Conservation (phyloP, 2,888 invertebrate species). For the Diadromus collaris region DNA sequence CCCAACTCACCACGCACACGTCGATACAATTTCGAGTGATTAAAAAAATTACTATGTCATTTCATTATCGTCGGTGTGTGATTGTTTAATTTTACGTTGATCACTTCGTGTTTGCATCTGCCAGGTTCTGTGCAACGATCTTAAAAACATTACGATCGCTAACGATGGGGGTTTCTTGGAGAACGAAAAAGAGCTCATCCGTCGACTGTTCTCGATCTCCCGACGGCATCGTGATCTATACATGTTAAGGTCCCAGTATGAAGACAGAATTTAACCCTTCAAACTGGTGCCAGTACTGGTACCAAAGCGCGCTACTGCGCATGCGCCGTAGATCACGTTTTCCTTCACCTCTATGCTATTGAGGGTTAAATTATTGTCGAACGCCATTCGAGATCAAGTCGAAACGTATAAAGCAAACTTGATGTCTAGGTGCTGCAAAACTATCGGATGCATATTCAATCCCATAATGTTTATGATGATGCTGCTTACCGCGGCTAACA, state of each 20-base stretch:
- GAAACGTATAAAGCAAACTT: not conserved
- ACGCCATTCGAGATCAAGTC: not conserved
- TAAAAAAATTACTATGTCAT: conserved; percentile 3
- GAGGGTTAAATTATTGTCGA: not conserved
- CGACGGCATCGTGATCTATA: conserved; percentile 32
- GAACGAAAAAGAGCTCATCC: conserved; percentile 26
- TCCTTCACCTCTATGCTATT: not conserved
- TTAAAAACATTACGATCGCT: conserved; percentile 14
- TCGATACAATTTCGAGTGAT: conserved; percentile 51
- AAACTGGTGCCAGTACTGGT: not conserved
- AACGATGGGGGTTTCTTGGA: not conserved
- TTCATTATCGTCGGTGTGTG: not conserved
- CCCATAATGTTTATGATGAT: conserved; percentile 53
- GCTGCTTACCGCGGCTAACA: conserved; percentile 41
- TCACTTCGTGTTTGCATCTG: not conserved
- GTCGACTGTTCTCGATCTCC: conserved; percentile 21
- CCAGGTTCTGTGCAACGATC: conserved; percentile 39
- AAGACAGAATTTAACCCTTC: not conserved
- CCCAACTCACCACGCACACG: conserved; percentile 54
- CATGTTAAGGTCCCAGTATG: conserved; percentile 20
- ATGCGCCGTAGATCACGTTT: not conserved
- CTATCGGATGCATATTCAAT: conserved; percentile 40
- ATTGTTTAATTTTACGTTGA: not conserved
- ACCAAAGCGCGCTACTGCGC: not conserved
- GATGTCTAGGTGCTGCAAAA: conserved; percentile 38